Evolutionary conservation across 2,113 vertebrate species (phyloP).

Genomic region (Odontophorus gujanensis): DNA sequence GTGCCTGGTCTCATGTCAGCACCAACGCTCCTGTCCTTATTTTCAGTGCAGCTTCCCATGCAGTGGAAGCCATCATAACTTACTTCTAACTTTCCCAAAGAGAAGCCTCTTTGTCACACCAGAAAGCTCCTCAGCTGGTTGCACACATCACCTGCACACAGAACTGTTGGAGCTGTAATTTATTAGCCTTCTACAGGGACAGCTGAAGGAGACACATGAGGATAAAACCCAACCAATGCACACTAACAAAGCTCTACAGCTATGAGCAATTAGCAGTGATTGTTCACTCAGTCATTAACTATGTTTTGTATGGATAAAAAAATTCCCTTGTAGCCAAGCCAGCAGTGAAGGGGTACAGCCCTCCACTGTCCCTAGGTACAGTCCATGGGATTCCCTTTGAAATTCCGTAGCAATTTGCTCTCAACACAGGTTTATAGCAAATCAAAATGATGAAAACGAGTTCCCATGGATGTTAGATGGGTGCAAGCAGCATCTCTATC

Average conservation of each 20-base stretch:
- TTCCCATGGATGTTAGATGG: accelerated
- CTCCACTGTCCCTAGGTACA: background rate
- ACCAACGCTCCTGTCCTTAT: background rate
- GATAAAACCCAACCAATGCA: background rate
- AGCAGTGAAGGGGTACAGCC: background rate
- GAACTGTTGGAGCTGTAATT: background rate
- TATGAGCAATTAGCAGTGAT: background rate
- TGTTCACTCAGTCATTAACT: background rate
- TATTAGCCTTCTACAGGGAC: background rate
- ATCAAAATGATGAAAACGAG: background rate
- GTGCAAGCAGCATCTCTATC: background rate
- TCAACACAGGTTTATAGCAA: background rate
- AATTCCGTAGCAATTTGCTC: accelerated
- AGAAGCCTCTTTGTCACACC: background rate
- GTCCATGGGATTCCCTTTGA: background rate
- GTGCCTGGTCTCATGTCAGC: accelerated
- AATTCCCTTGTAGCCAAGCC: background rate
- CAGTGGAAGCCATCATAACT: background rate
- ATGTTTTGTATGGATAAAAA: background rate
- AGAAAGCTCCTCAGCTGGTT: background rate
- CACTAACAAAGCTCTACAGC: background rate
- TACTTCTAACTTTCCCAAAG: background rate
- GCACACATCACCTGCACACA: no score
- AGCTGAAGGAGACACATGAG: background rate
- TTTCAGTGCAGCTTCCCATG: background rate